Evolutionary conservation across 2,113 vertebrate genomes (phyloP).

Genomic region (Pleuronectes platessa): DNA sequence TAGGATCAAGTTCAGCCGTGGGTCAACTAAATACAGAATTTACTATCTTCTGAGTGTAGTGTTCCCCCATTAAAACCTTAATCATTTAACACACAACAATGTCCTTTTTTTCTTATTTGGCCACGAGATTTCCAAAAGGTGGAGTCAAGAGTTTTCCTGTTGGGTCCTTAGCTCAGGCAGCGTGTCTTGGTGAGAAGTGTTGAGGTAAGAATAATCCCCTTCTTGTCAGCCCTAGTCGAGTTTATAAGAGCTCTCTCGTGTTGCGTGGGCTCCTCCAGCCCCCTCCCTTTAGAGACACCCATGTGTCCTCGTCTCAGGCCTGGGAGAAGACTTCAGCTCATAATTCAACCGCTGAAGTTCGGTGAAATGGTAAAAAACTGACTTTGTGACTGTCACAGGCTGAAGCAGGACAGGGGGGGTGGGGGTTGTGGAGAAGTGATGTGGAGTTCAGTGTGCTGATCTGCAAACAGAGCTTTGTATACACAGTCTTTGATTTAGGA

Average conservation of each 20-base stretch:
- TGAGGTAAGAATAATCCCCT: slow-evolving; percentile 65
- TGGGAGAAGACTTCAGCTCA: slow-evolving; percentile 15
- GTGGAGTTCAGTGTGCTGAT: slow-evolving; percentile 80
- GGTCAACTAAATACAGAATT: slow-evolving; percentile 21
- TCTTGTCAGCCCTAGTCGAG: slow-evolving; percentile 6
- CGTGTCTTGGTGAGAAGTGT: slow-evolving; percentile 45
- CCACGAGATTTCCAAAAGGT: slow-evolving; percentile 49
- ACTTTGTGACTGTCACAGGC: slow-evolving; percentile 24
- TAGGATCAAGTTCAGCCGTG: slow-evolving; percentile 18
- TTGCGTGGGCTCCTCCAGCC: slow-evolving; percentile 5
- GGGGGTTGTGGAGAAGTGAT: slow-evolving; percentile 75
- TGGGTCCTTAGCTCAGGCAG: slow-evolving; percentile 53
- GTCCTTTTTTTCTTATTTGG: slow-evolving; percentile 54
- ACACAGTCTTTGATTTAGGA: slow-evolving; percentile 85
- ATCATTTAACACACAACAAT: slow-evolving; percentile 38
- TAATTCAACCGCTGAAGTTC: slow-evolving; percentile 16
- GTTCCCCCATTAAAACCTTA: slow-evolving; percentile 55
- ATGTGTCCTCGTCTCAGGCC: slow-evolving; percentile 14
- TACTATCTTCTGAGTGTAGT: slow-evolving; percentile 53
- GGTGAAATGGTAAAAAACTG: slow-evolving; percentile 8
- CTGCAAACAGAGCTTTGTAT: slow-evolving; percentile 70
- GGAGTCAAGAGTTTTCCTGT: slow-evolving; percentile 26
- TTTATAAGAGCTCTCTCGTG: slow-evolving; percentile 40
- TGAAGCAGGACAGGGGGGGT: slow-evolving; percentile 64
- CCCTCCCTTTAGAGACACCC: background rate